Base-by-base conservation (phyloP, 2,113 vertebrate genomes). In the Pituophis catenifer region DNA sequence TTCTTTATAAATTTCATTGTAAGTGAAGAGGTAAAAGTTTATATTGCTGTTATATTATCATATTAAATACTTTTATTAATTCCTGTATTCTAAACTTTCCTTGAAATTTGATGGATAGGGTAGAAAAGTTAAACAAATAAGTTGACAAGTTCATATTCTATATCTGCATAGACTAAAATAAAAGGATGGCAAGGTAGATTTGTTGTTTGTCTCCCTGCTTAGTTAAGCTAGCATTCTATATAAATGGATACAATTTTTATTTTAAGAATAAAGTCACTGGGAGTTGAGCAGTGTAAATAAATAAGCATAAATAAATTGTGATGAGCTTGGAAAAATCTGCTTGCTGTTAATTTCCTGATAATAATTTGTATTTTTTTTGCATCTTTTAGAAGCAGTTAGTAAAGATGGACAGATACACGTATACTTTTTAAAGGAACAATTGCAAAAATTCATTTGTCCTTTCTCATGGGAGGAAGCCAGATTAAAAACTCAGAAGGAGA, bases 391-490 rank as follows among this genome's bases (percentile, higher is more conserved):
- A 96, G 98, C 98, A 10, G 93, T 99, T 95, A 98, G 97, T n/a
- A 97, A 98, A 93, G 98, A 98, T 26, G 99, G 99, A 13, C 97
- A 99, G 94, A 97, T 99, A 93, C 97, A 97, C 44, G 98, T 99
- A 4, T 99, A 99, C 96, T 99, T 98, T 95, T 98, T 97, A 55
- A 97, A 97, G 90, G 98, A 98, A 4, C 96, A 98, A 0, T 92
- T 99, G 62, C 97, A 97, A 90, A 97, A 95, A 65, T 99, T 99
- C 26, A 85, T 92, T 2, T 96, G 97, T 0, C 99, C 99, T 3
- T 94, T 97, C 11, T 97, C 96, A 0, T 99, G 99, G 99, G 97
- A 98, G 6, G 96, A 97, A 85, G 98, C 98, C 44, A 95, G 98
- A 53, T 95, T 96, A 85, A 96, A 92, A 93, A 99, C 99, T 0